A percentile compares a stretch with the other conserved stretches of the same genome.
Conservation (phyloP, 2,113 vertebrate genomes). For the Plectropomus leopardus region DNA sequence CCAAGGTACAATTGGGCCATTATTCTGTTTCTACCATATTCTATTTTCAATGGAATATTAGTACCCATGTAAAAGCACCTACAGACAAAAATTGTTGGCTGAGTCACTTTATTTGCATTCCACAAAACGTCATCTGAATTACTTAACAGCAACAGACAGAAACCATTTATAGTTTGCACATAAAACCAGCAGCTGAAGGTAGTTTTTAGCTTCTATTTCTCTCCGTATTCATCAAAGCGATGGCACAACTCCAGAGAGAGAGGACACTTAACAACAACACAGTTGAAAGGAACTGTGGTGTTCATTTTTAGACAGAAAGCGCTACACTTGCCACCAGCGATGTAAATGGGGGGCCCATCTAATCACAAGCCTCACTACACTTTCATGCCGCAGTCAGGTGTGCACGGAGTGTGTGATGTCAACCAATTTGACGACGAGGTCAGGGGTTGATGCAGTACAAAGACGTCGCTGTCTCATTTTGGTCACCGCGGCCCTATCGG, state of each 20-base stretch:
- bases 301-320: slow-evolving; percentile 35
- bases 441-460: slow-evolving; percentile 62
- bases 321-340: neutral
- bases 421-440: slow-evolving; percentile 53
- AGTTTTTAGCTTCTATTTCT: neutral
- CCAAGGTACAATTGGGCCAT: too few species aligned
- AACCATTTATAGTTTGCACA: slow-evolving; percentile 16
- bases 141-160: slow-evolving; percentile 7
- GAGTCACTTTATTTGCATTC: slow-evolving; percentile 13
- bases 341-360: slow-evolving; percentile 31
- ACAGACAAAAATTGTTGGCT: neutral
- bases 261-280: neutral
- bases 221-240: slow-evolving; percentile 14
- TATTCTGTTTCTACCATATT: too few species aligned
- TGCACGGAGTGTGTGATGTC: slow-evolving; percentile 41
- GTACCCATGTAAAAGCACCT: too few species aligned
- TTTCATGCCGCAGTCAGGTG: slow-evolving; percentile 40
- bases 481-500: slow-evolving; percentile 17
- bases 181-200: slow-evolving; percentile 5
- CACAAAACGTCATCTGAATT: neutral
- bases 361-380: slow-evolving; percentile 40
- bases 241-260: neutral
- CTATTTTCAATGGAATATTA: too few species aligned
- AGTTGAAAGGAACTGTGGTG: neutral
- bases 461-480: slow-evolving; percentile 64